Conservation (phyloP, 2,113 vertebrate genomes). For the zebrafish (Danio rerio) region GRCz12tu NC_133177.1:6599501-6600000, state of each 20-base stretch:
- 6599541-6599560: slow-evolving; percentile 11
- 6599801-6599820: slow-evolving; percentile 2
- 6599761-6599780: not conserved
- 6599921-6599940: too few relatives aligned
- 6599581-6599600: slow-evolving; percentile 28
- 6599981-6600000: too few relatives aligned
- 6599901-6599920: not conserved
- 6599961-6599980: too few relatives aligned
- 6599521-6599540: not conserved
- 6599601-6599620: slow-evolving; percentile 34
- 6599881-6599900: not conserved
- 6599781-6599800: slow-evolving; percentile 23
- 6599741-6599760: slow-evolving; percentile 36
- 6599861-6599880: not conserved
- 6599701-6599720: not conserved
- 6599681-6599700: slow-evolving; percentile 2
- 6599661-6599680: not conserved
- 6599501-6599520: not conserved
- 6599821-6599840: slow-evolving; percentile 19
- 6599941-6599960: too few relatives aligned
- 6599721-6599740: slow-evolving; percentile 1
- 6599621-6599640: slow-evolving; percentile 43
- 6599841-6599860: not conserved
- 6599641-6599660: slow-evolving; percentile 32
- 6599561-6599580: not conserved